Base-by-base conservation (phyloP, 2,888 invertebrate genomes). In the Troides helena region DNA sequence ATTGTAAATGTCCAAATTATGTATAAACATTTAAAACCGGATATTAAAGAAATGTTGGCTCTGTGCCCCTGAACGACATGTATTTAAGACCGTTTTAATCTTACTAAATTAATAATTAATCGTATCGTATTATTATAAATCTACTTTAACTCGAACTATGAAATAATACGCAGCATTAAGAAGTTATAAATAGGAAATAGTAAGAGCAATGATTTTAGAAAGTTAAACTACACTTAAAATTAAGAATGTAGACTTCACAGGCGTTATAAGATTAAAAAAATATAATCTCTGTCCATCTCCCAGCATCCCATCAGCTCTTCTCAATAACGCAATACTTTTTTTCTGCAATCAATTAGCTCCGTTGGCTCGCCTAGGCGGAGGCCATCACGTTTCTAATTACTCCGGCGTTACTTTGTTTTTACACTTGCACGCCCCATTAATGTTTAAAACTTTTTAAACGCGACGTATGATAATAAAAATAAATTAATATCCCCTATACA, bases 311-410 rank as follows among this genome's bases (percentile, higher is more conserved):
- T 18, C 36, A 64, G 56, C 64, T 56, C 56, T 36, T 64, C 68
- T 59, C 53, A 60, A 64, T 64, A 64, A 39, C 63, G 69, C 62
- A 67, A 64, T 62, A 69, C 68, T 65, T 73, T 63, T 46, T 72
- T 71, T 68, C 71, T 71, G 63, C 71, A 63, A 68, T 72, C 71
- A 72, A 72, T 72, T 72, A 72, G 53, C 62, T 69, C 39, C 25
- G 60, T 62, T 70, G 68, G 53, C 62, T 21, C 69, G 62, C 23
- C 63, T 53, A 69, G 57, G 68, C 66, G 65, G 71, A 67, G 65
- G 62, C 65, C 72, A 72, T 74, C 76, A 76, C 76, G 76, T 74
- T 77, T 75, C 71, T 72, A 68, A 74, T 74, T 74, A 72, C 72
- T 70, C 39, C n/a, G 68, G 64, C 73, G 59, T 66, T 60, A 66